A percentile compares a stretch with the other conserved stretches of the same genome.
Evolutionary conservation across 2,888 invertebrate genomes (phyloP).

Genomic region (Cistogaster globosa): DNA sequence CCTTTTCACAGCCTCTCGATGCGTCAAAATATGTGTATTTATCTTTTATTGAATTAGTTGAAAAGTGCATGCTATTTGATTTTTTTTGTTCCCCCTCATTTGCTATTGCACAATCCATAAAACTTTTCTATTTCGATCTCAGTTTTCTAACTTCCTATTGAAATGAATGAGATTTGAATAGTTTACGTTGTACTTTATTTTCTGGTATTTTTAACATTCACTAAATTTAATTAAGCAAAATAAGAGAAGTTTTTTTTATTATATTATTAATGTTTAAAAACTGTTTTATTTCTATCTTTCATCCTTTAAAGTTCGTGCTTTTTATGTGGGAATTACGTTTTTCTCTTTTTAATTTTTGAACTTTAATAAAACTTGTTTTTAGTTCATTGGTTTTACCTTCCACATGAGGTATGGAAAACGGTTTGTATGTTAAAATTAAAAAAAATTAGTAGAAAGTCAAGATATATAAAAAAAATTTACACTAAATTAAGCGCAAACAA

Average conservation of each 20-base stretch:
- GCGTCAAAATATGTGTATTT: background rate
- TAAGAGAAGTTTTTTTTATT: conserved; percentile 49
- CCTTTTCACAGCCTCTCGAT: background rate
- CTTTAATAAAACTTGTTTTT: conserved; percentile 41
- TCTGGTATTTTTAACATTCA: conserved; percentile 68
- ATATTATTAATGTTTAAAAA: conserved; percentile 30
- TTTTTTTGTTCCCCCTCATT: background rate
- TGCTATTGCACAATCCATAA: background rate
- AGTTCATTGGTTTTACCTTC: conserved; percentile 9
- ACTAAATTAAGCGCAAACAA: background rate
- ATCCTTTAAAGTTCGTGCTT: conserved; percentile 50
- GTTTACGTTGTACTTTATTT: conserved; percentile 72
- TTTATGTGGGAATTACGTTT: conserved; percentile 19
- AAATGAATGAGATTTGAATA: conserved; percentile 65
- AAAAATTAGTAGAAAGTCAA: background rate
- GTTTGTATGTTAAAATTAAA: background rate
- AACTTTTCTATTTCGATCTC: background rate
- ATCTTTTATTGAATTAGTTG: conserved; percentile 42
- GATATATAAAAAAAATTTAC: background rate
- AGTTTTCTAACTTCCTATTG: conserved; percentile 27
- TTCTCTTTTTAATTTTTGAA: conserved; percentile 28
- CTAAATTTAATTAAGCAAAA: conserved; percentile 74
- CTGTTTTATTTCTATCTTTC: conserved; percentile 40
- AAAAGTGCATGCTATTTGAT: conserved; percentile 20
- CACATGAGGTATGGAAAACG: background rate